Base-by-base conservation (phyloP, 2,888 invertebrate species). In the Parnassius apollo region DNA sequence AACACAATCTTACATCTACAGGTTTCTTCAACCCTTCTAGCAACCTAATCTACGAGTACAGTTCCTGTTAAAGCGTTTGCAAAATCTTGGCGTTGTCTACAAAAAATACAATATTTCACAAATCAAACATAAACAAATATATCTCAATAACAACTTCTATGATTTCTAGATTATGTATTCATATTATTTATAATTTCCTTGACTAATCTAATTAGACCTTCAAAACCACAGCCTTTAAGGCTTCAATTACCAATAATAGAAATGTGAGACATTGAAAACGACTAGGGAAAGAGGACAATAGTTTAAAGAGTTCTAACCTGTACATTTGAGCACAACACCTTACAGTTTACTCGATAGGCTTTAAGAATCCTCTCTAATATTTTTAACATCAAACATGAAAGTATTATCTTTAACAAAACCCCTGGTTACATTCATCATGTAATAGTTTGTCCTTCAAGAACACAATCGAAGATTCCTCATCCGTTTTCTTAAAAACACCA, bases 161-260 rank as follows among this genome's bases (percentile, higher is more conserved):
- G 51, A 65, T 65, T 64, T 64, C 46, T 57, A 62, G 42, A 9
- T 57, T 66, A 61, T 59, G 62, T 54, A 65, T 48, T 64, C 62
- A 64, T 67, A 65, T 61, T 64, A 49, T 61, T 61, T 60, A 65
- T 63, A 61, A 53, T 44, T 68, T 66, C 52, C 68, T 66, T 69
- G 66, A 65, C 59, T 65, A 64, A 61, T 68, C 65, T 74, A 72
- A 68, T 71, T 74, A 72, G 73, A 75, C 70, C 77, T 76, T 78
- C 75, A 67, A 77, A 76, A 84, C 77, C 86, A 88, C 86, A 87
- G 88, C 89, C 88, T 76, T 76, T 70, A 81, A 86, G 88, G 89
- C 90, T 85, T 77, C 70, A 69, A 71, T 62, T 71, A 73, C 72
- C 72, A 51, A 62, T 59, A 67, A 56, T 45, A 72, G 71, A 74